Evolutionary conservation across 2,113 vertebrate genomes (phyloP).

Genomic region (Tragelaphus buxtoni): DNA sequence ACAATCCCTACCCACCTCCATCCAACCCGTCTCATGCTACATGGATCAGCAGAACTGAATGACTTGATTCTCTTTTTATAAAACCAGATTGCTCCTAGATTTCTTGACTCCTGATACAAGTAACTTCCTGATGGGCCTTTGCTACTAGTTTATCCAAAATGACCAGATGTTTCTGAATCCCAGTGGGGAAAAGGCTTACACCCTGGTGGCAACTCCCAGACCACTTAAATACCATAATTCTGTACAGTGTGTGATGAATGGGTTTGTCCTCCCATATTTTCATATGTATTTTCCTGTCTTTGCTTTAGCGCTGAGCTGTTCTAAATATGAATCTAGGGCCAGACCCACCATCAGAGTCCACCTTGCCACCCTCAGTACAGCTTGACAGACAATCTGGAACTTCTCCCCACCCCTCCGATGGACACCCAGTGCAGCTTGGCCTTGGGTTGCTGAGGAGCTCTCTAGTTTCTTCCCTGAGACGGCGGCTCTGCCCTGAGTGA

Average conservation of each 20-base stretch:
- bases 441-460: background rate
- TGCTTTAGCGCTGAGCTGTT: background rate
- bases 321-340: background rate
- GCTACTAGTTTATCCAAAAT: background rate
- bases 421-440: fast-evolving
- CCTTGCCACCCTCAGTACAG: background rate
- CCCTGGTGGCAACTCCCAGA: background rate
- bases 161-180: background rate
- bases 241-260: background rate
- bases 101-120: background rate
- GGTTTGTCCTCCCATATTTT: background rate
- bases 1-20: background rate
- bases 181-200: background rate
- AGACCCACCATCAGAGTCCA: background rate
- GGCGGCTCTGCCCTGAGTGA: background rate
- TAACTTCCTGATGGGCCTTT: background rate
- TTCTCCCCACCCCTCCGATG: fast-evolving
- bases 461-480: background rate
- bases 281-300: background rate
- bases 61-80: background rate
- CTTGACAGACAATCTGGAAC: background rate
- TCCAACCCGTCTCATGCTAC: background rate
- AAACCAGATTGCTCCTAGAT: background rate
- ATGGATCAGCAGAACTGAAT: too few relatives aligned
- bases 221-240: background rate